Evolutionary conservation across 2,113 vertebrate species (phyloP).

Genomic region (Pipa parva): DNA sequence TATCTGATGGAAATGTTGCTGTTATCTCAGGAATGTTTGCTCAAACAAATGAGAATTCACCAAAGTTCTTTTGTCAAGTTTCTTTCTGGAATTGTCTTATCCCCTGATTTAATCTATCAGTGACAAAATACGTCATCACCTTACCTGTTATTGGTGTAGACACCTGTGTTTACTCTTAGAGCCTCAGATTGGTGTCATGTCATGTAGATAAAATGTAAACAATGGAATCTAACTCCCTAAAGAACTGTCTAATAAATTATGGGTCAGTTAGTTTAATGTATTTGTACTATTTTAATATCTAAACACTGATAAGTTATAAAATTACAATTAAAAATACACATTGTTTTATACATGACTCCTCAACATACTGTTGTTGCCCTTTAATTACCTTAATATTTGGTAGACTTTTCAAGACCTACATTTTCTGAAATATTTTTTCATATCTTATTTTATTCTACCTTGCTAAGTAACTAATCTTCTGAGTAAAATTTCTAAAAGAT

Average conservation of each 20-base stretch:
- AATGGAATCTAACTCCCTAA: neutral
- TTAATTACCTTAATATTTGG: no score
- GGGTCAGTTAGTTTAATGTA: neutral
- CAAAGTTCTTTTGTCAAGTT: neutral
- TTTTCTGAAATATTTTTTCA: no score
- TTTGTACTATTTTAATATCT: neutral
- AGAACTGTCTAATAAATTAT: neutral
- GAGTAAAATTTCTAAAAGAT: no score
- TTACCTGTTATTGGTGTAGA: neutral
- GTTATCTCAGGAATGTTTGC: no score
- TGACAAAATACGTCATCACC: neutral
- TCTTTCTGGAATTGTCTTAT: neutral
- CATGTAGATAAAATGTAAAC: neutral
- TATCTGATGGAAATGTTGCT: no score
- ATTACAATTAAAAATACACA: neutral
- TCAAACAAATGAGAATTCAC: neutral
- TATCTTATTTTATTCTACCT: no score
- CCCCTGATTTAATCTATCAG: neutral
- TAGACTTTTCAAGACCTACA: no score
- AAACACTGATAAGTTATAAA: neutral
- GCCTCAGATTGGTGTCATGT: neutral
- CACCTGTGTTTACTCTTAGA: neutral
- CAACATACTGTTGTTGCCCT: no score
- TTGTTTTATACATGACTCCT: neutral
- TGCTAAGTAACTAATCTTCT: no score